Evolutionary conservation across 1,140 invertebrate genomes (phyloP).

Genomic region (Lucilia cuprina): DNA sequence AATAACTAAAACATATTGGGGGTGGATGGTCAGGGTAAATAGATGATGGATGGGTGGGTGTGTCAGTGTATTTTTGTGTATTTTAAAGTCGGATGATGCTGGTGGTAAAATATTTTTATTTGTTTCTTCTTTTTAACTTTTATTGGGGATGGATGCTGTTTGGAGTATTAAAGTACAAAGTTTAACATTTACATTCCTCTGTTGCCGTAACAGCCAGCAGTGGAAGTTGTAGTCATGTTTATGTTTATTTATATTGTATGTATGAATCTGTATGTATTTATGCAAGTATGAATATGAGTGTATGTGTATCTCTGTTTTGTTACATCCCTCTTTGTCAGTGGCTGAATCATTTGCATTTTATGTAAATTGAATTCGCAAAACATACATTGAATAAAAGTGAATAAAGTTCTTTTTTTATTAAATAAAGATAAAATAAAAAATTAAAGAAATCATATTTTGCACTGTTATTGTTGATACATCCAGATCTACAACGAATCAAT

Average conservation of each 20-base stretch:
- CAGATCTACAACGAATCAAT: background rate
- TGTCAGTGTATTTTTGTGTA: background rate
- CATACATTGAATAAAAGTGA: conserved; percentile 36
- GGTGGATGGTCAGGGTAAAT: background rate
- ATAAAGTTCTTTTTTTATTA: conserved; percentile 31
- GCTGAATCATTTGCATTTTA: conserved; percentile 60
- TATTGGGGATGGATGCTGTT: background rate
- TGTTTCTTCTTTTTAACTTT: background rate
- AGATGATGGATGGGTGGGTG: background rate
- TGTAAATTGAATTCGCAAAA: conserved; percentile 57
- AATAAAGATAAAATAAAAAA: conserved; percentile 15
- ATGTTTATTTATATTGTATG: background rate
- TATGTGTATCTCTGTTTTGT: background rate
- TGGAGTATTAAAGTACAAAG: background rate
- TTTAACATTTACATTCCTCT: background rate
- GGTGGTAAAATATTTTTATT: background rate
- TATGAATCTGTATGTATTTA: background rate
- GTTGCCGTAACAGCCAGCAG: background rate
- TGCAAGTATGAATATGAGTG: background rate
- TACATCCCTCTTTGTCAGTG: background rate
- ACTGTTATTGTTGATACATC: background rate
- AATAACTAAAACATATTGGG: background rate
- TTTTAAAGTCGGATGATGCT: background rate
- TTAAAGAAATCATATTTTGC: background rate
- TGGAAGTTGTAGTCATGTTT: background rate